Conservation (phyloP, 2,797 vertebrate species). For the Rhinophrynus dorsalis region DNA sequence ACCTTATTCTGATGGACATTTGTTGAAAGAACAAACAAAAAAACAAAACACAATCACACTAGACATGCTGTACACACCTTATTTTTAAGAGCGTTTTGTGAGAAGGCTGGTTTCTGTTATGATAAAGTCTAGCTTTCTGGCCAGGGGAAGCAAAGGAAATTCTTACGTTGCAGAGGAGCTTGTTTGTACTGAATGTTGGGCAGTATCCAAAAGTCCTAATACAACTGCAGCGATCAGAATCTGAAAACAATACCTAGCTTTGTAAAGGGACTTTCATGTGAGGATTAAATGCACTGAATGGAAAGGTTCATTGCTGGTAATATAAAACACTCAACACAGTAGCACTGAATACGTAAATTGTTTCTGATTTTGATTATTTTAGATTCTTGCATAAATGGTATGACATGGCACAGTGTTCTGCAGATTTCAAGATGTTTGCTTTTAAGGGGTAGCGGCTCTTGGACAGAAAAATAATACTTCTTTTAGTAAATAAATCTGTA, state of each 20-base stretch:
- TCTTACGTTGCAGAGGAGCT: slow-evolving; percentile 55
- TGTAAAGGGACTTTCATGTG: slow-evolving; percentile 27
- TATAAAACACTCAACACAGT: slow-evolving; percentile 15
- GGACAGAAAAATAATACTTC: too few species aligned
- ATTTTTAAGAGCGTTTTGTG: neutral
- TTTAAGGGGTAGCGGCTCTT: too few species aligned
- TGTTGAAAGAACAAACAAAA: too few species aligned
- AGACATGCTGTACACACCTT: neutral
- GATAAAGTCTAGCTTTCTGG: slow-evolving; percentile 19
- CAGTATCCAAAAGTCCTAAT: slow-evolving; percentile 50
- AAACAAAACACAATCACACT: too few species aligned
- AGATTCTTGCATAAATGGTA: neutral
- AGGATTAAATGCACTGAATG: neutral
- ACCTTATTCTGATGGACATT: too few species aligned
- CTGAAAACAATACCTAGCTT: slow-evolving; percentile 50
- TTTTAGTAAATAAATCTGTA: too few species aligned
- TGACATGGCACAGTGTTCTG: neutral
- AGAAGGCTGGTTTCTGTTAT: slow-evolving; percentile 34
- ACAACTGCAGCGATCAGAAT: slow-evolving; percentile 33
- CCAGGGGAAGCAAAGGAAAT: slow-evolving; percentile 53
- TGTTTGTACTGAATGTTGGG: slow-evolving; percentile 58
- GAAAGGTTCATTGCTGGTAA: slow-evolving; percentile 9
- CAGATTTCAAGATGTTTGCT: neutral
- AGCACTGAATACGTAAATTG: neutral
- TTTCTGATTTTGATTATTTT: slow-evolving; percentile 8